Evolutionary conservation across 2,888 invertebrate genomes (phyloP), one percentile per base, ranked within the genome.

Genomic region (Diogma glabrata): DNA sequence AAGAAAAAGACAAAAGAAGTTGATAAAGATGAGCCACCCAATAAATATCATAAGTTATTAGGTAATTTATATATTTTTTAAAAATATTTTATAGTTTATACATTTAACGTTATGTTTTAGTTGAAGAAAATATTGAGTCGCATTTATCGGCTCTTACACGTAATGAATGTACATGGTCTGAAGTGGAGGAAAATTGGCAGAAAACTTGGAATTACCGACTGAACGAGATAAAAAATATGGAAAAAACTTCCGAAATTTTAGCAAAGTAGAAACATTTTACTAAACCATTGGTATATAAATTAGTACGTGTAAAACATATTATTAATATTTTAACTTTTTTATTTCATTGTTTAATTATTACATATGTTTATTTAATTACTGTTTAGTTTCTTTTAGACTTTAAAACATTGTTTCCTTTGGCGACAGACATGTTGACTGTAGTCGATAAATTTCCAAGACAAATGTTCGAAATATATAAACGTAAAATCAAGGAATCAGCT

Each of bases 311-410:
- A 4, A 38, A 16, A 17, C 16, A 6, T 7, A 2, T 4, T 16
- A 17, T n/a, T n/a, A n/a, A n/a, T n/a, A n/a, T n/a, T n/a, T n/a
- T n/a, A n/a, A n/a, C n/a, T n/a, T n/a, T n/a, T n/a, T n/a, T n/a
- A n/a, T n/a, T n/a, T n/a, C n/a, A n/a, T n/a, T n/a, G n/a, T n/a
- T n/a, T n/a, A n/a, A n/a, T n/a, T n/a, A n/a, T n/a, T n/a, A n/a
- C n/a, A n/a, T n/a, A n/a, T n/a, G n/a, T n/a, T n/a, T n/a, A n/a
- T n/a, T n/a, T n/a, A n/a, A n/a, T n/a, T n/a, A n/a, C n/a, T n/a
- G n/a, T 17, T 17, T 38, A 38, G 38, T 16, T 38, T 38, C 38
- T 38, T 38, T 17, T 38, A 38, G 38, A 38, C 16, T 38, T 38
- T 16, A 38, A 16, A 38, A 38, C 14, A 38, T 17, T 38, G 38